phyloP scores from a whole-genome alignment of 1,140 invertebrate species.

The Acromyrmex charruanus region DNA sequence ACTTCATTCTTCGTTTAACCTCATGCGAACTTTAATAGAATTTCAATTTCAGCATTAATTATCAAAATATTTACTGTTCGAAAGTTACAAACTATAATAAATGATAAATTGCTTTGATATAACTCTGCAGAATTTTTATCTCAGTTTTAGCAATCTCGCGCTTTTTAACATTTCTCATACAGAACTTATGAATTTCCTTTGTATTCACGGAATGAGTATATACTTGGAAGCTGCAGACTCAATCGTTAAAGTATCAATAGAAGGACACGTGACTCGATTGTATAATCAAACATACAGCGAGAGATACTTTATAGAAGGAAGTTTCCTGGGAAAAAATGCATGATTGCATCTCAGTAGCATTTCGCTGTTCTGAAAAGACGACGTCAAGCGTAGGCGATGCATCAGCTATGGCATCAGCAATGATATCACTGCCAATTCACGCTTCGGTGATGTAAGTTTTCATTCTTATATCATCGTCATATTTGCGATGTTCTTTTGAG shows the following conservation, averaged over 20 bases:
- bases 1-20: constrained; percentile 8
- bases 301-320: neutral
- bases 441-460: constrained; percentile 49
- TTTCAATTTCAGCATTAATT: constrained; percentile 9
- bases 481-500: neutral
- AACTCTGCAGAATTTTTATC: neutral
- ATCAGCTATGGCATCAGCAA: constrained; percentile 6
- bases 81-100: constrained; percentile 8
- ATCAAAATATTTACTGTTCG: constrained; percentile 2
- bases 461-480: constrained; percentile 24
- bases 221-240: neutral
- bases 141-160: neutral
- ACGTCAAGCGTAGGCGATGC: constrained; percentile 2
- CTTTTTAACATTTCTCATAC: neutral
- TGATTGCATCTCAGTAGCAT: constrained; percentile 14
- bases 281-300: neutral
- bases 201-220: neutral
- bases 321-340: neutral
- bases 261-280: neutral
- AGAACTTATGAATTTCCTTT: neutral
- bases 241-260: neutral
- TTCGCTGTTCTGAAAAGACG: neutral
- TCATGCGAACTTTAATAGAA: neutral
- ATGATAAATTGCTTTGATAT: neutral
- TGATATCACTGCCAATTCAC: constrained; percentile 63